Evolutionary conservation across 2,888 invertebrate genomes (phyloP), one percentile per base, ranked within the genome.

Genomic region (Molanna angustata): DNA sequence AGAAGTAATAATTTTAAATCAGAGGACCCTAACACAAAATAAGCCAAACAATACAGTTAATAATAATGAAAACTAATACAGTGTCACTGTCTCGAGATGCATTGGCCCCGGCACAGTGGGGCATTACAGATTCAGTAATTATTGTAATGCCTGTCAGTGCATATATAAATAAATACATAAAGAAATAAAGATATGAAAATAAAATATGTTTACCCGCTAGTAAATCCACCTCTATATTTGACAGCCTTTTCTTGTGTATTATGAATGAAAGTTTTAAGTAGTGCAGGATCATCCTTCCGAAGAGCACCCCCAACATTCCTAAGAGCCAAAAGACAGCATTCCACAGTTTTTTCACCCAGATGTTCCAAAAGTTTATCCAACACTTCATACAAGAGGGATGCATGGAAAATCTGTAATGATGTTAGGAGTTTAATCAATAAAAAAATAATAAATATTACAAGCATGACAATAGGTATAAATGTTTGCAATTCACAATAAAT

Each of bases 241-340:
- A 74, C 68, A 16, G 85, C 82, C 61, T 76, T 77, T 17, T 78
- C 75, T 64, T 91, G 90, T 1, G 88, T 71, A 33, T 75, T 76
- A 17, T 85, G 74, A 66, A 90, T 85, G 61, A 90, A 80, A 54
- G 81, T 78, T 71, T 90, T 94, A 49, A 97, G 74, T 0, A 84
- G 83, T 0, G 80, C 56, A 0, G 96, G 94, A 68, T 94, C 88
- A 61, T 94, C 93, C 67, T 90, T 94, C 31, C 97, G 76, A 58
- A 97, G 69, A 40, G 81, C 81, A 62, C 92, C 94, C 1, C 97
- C 97, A 3, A 90, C 85, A 54, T 83, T 83, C 62, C 85, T 83
- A 40, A 96, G 71, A 4, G 90, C 77, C 0, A 88, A 72, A 9
- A 96, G 69, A 59, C 94, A 83, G 50, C 95, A 83, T 63, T 94